These are phyloP conservation scores for Portevinia maculata DNA, from an alignment of 2,888 invertebrate genomes.

Conservation along the genomic window DNA sequence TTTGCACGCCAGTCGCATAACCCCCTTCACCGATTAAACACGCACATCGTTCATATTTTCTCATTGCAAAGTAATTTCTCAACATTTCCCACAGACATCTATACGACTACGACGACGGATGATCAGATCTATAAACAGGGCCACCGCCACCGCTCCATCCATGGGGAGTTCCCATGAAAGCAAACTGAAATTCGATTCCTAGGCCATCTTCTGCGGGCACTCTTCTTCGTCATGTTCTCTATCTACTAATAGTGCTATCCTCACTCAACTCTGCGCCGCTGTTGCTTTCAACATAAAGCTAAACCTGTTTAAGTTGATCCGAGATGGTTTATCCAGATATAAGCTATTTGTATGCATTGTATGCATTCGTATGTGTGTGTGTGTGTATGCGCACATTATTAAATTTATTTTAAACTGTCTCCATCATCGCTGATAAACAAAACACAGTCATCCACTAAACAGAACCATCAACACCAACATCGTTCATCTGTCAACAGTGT, in stretches of 20 bases:
- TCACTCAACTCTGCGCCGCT: slow-evolving; percentile 27
- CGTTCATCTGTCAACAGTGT: slow-evolving; percentile 65
- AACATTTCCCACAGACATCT: slow-evolving; percentile 45
- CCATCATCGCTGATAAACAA: slow-evolving; percentile 54
- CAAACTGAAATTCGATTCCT: slow-evolving; percentile 65
- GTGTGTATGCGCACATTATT: slow-evolving; percentile 8
- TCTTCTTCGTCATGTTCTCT: slow-evolving; percentile 4
- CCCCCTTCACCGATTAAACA: not conserved
- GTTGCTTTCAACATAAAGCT: slow-evolving; percentile 59
- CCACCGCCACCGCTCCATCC: slow-evolving; percentile 31
- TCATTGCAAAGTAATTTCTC: slow-evolving; percentile 38
- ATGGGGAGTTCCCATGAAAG: slow-evolving; percentile 65
- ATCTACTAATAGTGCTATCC: not conserved
- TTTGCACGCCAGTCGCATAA: slow-evolving; percentile 28
- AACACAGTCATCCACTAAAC: slow-evolving; percentile 34
- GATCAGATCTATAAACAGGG: slow-evolving; percentile 61
- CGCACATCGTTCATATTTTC: slow-evolving; percentile 8
- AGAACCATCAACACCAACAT: slow-evolving; percentile 28
- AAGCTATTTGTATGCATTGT: slow-evolving; percentile 22
- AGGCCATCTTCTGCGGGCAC: slow-evolving; percentile 44
- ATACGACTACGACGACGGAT: not conserved
- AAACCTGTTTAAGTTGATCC: slow-evolving; percentile 69
- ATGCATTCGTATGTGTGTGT: not conserved
- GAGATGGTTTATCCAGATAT: slow-evolving; percentile 67
- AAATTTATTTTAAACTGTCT: slow-evolving; percentile 46